A percentile compares a stretch with the other conserved stretches of the same genome.
These are phyloP conservation scores for Hyperoodon ampullatus DNA, from an alignment of 2,113 vertebrate genomes.

Conservation along the genomic window DNA sequence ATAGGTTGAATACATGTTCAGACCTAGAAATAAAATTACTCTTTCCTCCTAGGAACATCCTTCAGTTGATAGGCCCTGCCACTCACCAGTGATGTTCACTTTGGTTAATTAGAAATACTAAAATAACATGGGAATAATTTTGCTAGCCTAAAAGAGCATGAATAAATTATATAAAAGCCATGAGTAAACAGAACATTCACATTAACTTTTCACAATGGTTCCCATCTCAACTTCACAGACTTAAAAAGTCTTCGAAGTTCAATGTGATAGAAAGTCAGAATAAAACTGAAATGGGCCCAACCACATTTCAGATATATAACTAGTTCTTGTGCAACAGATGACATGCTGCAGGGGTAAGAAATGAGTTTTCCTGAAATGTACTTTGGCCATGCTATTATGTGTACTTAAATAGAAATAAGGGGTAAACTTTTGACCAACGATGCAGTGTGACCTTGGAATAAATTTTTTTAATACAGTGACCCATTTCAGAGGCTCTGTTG, in stretches of 20 bases:
- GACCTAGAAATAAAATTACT: conserved; percentile 50
- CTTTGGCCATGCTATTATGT: neutral
- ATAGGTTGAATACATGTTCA: neutral
- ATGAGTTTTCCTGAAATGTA: neutral
- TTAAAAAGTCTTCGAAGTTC: neutral
- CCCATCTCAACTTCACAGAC: neutral
- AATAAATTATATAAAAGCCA: conserved; percentile 75
- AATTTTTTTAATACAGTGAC: conserved; percentile 5
- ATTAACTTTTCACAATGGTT: conserved; percentile 48
- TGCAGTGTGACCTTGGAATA: neutral
- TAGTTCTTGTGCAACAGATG: neutral
- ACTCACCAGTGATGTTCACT: conserved; percentile 52
- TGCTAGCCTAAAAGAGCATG: conserved; percentile 64
- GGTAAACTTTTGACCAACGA: neutral
- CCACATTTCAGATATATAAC: neutral
- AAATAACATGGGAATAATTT: conserved; percentile 71
- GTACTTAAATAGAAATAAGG: conserved; percentile 35
- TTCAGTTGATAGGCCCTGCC: neutral
- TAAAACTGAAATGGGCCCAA: neutral
- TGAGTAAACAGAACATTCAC: conserved; percentile 45
- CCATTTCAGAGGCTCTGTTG: neutral
- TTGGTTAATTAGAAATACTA: conserved; percentile 76
- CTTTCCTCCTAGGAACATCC: neutral
- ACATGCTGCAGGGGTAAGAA: neutral
- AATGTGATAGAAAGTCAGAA: neutral